Conservation (phyloP, 2,888 invertebrate genomes). For the Beris chalybata region DNA sequence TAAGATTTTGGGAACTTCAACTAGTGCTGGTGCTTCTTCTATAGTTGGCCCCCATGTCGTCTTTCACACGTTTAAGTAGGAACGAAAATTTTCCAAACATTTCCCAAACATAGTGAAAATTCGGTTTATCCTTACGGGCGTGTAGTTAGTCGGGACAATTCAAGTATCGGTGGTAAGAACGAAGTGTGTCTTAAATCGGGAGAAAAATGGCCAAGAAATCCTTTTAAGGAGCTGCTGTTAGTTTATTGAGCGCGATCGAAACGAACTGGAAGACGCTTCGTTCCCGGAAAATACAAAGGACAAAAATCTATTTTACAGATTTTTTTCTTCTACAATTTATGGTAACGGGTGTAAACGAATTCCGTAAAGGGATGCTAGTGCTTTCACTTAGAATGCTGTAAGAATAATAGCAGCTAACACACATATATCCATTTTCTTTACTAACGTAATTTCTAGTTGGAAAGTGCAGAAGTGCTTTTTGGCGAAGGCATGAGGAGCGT, state of each 20-base stretch:
- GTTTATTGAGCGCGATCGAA: not conserved
- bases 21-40: too few species aligned
- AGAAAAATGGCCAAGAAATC: not conserved
- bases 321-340: conserved; percentile 24
- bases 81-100: too few species aligned
- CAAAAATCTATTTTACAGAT: not conserved
- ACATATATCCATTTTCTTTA: not conserved
- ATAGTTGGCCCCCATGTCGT: too few species aligned
- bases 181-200: conserved; percentile 14
- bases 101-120: too few species aligned
- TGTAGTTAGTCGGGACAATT: too few species aligned
- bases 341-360: conserved; percentile 16
- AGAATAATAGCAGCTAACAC: not conserved
- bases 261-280: not conserved
- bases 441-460: conserved; percentile 4
- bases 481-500: not conserved
- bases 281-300: not conserved
- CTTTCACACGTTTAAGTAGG: too few species aligned
- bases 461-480: conserved; percentile 5
- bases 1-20: too few species aligned
- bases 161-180: too few species aligned
- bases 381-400: conserved; percentile 5
- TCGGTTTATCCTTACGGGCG: too few species aligned
- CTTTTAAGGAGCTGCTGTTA: conserved; percentile 2
- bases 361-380: not conserved